Evolutionary conservation across 2,888 invertebrate species (phyloP).

Genomic region (Pseudococcus viburni): DNA sequence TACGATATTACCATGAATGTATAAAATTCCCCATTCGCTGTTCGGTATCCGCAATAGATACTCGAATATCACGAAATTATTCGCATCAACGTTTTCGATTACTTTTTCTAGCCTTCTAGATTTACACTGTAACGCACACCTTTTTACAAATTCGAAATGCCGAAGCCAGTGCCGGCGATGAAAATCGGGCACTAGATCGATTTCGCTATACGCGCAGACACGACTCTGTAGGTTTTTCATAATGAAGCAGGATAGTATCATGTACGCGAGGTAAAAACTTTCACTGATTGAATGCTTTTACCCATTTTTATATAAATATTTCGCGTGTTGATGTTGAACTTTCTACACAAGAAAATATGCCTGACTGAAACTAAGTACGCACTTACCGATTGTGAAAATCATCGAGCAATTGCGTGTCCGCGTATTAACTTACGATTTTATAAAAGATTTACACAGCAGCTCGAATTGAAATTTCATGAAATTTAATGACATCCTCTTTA

Average conservation of each 20-base stretch:
- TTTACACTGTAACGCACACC: not conserved
- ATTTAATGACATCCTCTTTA: not conserved
- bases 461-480: not conserved
- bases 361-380: not conserved
- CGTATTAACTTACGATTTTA: not conserved
- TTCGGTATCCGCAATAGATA: not conserved
- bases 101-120: conserved; percentile 7
- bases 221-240: conserved; percentile 3
- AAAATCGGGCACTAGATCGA: conserved; percentile 24
- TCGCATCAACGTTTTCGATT: conserved; percentile 20
- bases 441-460: not conserved
- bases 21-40: not conserved
- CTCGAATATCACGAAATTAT: not conserved
- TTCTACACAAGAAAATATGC: conserved; percentile 22
- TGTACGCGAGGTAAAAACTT: conserved; percentile 23
- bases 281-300: conserved; percentile 37
- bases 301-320: conserved; percentile 41
- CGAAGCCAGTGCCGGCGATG: not conserved
- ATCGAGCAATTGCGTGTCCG: not conserved
- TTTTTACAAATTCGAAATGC: conserved; percentile 19
- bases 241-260: conserved; percentile 10
- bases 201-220: not conserved
- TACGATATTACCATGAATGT: not conserved
- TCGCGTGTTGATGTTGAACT: conserved; percentile 22
- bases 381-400: conserved; percentile 13